phyloP scores from a whole-genome alignment of 2,113 vertebrate genomes.

The Plotosus lineatus region DNA sequence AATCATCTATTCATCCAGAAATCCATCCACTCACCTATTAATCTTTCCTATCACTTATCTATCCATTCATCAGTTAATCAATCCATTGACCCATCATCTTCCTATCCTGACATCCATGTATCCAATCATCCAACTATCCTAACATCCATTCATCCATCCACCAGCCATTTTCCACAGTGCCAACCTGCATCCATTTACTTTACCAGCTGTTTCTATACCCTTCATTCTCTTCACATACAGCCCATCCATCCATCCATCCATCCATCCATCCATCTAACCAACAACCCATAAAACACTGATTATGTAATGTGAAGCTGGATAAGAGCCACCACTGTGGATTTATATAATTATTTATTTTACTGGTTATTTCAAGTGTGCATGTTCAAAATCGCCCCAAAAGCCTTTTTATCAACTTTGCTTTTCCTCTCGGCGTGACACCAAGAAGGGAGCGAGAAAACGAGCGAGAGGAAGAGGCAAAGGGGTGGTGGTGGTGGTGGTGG shows the following conservation, averaged over 20 bases:
- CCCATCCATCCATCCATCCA: background rate
- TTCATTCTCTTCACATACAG: background rate
- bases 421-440: conserved; percentile 21
- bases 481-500: no score
- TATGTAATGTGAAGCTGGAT: background rate
- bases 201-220: background rate
- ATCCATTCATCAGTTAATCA: background rate
- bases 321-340: background rate
- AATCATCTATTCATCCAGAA: background rate
- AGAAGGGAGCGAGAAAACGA: background rate
- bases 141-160: background rate
- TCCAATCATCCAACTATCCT: background rate
- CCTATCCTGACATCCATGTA: background rate
- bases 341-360: background rate
- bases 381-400: background rate
- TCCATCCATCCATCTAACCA: background rate
- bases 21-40: background rate
- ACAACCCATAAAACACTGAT: background rate
- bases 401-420: conserved; percentile 33
- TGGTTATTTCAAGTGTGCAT: background rate
- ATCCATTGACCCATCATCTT: background rate
- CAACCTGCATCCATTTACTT: background rate
- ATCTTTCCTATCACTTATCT: background rate
- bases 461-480: background rate
- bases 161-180: background rate